Conservation (phyloP, 2,888 invertebrate species). For the Seira sanloemensis region DNA sequence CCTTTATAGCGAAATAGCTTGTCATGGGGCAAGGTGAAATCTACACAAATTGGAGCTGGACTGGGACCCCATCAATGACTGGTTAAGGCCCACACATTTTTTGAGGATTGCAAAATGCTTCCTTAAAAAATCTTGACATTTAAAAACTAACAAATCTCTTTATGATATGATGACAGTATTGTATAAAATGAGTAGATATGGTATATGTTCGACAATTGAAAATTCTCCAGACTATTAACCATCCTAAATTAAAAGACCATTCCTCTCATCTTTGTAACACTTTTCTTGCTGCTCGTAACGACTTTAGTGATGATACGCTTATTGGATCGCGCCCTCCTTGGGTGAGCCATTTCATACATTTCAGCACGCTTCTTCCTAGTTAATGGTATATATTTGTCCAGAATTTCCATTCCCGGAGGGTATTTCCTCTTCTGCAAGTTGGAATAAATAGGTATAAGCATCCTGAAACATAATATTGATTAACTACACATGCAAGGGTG, state of each 20-base stretch:
- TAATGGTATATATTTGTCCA: conserved; percentile 72
- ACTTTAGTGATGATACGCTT: conserved; percentile 33
- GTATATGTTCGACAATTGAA: too few relatives aligned
- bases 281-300: conserved; percentile 51
- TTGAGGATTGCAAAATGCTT: too few relatives aligned
- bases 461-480: background rate
- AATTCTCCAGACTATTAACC: too few relatives aligned
- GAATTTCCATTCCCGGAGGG: conserved; percentile 81
- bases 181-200: too few relatives aligned
- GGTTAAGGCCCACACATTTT: too few relatives aligned
- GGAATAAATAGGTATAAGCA: background rate
- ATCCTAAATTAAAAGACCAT: conserved; percentile 58
- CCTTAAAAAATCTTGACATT: too few relatives aligned
- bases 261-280: conserved; percentile 55
- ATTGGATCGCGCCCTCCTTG: conserved; percentile 44
- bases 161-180: too few relatives aligned
- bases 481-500: background rate
- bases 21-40: too few relatives aligned
- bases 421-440: conserved; percentile 81
- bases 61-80: too few relatives aligned
- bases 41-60: too few relatives aligned
- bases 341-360: conserved; percentile 53
- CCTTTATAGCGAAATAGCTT: too few relatives aligned
- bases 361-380: conserved; percentile 70
- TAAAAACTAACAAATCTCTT: too few relatives aligned